Percentiles rank a stretch among this genome's conserved stretches.
phyloP scores from a whole-genome alignment of 1,140 invertebrate genomes.

The Pseudomyrmex sp. region DNA sequence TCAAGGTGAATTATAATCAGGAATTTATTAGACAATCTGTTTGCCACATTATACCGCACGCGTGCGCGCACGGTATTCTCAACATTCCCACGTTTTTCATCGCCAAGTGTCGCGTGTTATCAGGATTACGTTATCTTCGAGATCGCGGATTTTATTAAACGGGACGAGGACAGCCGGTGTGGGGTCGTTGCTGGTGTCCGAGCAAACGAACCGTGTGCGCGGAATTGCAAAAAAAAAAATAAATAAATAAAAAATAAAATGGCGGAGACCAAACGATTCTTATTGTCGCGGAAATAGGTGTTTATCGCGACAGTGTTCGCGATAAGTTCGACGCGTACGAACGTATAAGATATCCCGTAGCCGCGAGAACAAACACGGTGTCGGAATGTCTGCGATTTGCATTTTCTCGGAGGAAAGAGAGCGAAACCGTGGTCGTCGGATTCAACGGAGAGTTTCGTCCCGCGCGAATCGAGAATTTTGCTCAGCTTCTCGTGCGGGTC shows the following conservation, averaged over 20 bases:
- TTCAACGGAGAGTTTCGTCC: neutral
- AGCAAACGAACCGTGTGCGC: neutral
- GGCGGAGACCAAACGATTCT: neutral
- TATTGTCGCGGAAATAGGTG: neutral
- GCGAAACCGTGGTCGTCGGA: neutral
- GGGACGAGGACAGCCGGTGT: neutral
- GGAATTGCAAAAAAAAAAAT: slow-evolving; percentile 5
- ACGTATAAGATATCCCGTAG: neutral
- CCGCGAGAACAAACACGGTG: neutral
- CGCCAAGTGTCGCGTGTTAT: neutral
- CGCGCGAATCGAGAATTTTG: neutral
- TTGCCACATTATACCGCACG: neutral
- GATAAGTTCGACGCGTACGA: slow-evolving; percentile 11
- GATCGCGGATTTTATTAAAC: slow-evolving; percentile 12
- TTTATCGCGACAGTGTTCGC: slow-evolving; percentile 9
- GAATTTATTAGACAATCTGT: neutral
- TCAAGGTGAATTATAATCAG: no score
- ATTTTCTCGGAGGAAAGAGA: neutral
- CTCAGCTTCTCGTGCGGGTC: no score
- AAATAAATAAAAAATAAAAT: neutral
- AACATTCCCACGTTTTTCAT: slow-evolving; percentile 16
- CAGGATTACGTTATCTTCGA: neutral
- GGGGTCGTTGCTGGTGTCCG: neutral
- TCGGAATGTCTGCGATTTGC: neutral
- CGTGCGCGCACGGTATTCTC: neutral